phyloP scores from a whole-genome alignment of 2,113 vertebrate genomes.

The Vicugna pacos region DNA sequence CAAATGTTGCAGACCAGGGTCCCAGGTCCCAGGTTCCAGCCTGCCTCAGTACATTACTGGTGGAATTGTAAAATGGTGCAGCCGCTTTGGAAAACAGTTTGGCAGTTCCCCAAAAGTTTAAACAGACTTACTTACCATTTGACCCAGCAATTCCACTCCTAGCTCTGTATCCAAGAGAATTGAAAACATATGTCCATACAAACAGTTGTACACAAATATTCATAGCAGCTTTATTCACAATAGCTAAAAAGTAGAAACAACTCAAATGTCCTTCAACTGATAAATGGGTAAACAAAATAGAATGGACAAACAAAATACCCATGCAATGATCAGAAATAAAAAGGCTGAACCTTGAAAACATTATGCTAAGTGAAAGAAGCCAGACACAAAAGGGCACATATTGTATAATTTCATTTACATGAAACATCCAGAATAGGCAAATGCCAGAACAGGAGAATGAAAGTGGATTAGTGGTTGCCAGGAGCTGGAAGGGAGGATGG shows the following conservation, averaged over 20 bases:
- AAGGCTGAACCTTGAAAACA: constrained; percentile 46
- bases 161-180: neutral
- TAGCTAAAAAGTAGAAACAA: neutral
- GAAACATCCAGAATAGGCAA: neutral
- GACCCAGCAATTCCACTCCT: neutral
- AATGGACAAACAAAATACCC: neutral
- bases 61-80: neutral
- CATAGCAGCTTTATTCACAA: neutral
- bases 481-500: neutral
- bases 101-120: neutral
- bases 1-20: too few relatives aligned
- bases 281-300: neutral
- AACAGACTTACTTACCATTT: neutral
- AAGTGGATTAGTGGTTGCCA: neutral
- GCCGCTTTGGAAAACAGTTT: constrained; percentile 1
- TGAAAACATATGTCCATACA: neutral
- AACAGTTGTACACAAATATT: neutral
- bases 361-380: neutral
- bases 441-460: neutral
- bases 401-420: neutral
- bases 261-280: neutral
- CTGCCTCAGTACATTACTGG: neutral
- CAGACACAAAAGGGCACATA: neutral
- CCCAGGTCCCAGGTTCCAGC: too few relatives aligned
- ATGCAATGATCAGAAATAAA: neutral